Evolutionary conservation across 2,113 vertebrate genomes (phyloP).

Genomic region (Madoqua kirkii): DNA sequence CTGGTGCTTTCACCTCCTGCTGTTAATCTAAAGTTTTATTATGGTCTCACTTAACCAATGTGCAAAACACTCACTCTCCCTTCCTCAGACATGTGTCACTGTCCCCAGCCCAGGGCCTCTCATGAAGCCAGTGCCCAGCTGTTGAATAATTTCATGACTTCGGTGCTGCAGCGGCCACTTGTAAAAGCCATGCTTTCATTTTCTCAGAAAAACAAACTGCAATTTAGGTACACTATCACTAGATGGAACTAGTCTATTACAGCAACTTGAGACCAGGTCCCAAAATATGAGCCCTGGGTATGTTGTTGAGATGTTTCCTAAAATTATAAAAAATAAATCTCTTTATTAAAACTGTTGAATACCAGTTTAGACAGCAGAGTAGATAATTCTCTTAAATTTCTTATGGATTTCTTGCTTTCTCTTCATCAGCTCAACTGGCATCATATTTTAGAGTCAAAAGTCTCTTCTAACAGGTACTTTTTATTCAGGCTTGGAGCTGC

Average conservation of each 20-base stretch:
- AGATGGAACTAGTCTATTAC: slow-evolving; percentile 52
- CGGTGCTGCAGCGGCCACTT: background rate
- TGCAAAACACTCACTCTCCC: slow-evolving; percentile 20
- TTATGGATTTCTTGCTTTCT: slow-evolving; percentile 44
- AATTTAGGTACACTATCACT: slow-evolving; percentile 55
- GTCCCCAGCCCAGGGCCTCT: slow-evolving; percentile 30
- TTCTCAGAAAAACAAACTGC: slow-evolving; percentile 58
- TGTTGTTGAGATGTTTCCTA: background rate
- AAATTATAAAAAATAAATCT: slow-evolving; percentile 11
- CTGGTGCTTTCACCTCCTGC: background rate
- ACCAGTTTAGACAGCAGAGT: background rate
- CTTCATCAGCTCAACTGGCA: slow-evolving; percentile 33
- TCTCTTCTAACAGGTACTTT: slow-evolving; percentile 43
- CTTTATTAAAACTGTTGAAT: slow-evolving; percentile 8
- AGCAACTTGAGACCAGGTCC: background rate
- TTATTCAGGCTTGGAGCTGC: slow-evolving; percentile 22
- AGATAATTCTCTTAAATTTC: slow-evolving; percentile 40
- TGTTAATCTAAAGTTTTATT: slow-evolving; percentile 55
- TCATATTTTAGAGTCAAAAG: slow-evolving; percentile 14
- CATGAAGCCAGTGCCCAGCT: background rate
- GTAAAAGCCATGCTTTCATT: slow-evolving; percentile 28
- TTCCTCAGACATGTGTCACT: background rate
- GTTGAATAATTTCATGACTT: slow-evolving; percentile 63
- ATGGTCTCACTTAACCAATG: slow-evolving; percentile 28
- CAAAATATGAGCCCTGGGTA: background rate